Conservation (phyloP, 2,113 vertebrate genomes). For the Candoia aspera region DNA sequence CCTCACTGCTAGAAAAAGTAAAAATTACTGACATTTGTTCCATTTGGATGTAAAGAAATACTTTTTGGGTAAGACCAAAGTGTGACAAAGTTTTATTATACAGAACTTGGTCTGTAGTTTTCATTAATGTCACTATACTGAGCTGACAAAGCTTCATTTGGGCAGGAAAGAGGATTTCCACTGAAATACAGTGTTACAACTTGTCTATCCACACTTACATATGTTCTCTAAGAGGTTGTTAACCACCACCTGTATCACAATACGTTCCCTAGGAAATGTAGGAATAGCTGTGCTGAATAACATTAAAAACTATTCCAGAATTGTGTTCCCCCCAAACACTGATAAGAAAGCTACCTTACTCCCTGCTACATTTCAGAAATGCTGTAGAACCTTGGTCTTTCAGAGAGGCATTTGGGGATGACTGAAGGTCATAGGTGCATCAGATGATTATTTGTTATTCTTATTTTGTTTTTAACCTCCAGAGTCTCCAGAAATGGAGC, state of each 20-base stretch:
- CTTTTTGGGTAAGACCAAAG: background rate
- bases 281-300: background rate
- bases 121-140: background rate
- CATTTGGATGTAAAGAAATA: background rate
- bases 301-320: background rate
- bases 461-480: background rate
- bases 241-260: background rate
- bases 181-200: background rate
- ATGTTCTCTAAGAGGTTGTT: background rate
- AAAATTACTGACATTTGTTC: background rate
- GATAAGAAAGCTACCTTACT: background rate
- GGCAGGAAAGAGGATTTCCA: background rate
- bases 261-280: background rate
- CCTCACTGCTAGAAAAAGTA: accelerated
- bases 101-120: background rate
- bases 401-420: background rate
- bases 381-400: background rate
- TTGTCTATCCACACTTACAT: background rate
- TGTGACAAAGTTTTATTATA: background rate
- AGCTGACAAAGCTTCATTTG: background rate
- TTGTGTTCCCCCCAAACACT: background rate
- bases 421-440: background rate
- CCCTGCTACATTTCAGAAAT: background rate
- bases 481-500: background rate
- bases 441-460: background rate